phyloP scores from a whole-genome alignment of 2,113 vertebrate species.

The Panthera tigris region DNA sequence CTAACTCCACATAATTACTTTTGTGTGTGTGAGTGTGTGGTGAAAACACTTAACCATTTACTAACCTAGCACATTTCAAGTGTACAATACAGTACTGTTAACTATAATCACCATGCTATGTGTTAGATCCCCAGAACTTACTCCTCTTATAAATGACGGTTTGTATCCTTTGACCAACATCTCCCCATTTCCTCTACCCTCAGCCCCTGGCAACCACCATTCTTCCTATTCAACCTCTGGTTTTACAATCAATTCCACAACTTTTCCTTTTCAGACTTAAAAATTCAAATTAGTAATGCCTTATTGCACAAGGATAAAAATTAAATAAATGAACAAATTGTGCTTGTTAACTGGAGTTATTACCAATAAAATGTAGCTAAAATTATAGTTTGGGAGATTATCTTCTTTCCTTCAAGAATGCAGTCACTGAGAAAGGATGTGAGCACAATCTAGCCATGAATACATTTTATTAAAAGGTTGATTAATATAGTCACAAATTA shows the following conservation, averaged over 20 bases:
- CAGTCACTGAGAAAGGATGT: neutral
- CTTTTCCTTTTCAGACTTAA: neutral
- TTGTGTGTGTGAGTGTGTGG: neutral
- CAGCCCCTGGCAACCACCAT: neutral
- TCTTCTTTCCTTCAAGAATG: conserved; percentile 22
- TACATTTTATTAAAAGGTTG: neutral
- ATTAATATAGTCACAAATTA: neutral
- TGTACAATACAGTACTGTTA: neutral
- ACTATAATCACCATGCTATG: neutral
- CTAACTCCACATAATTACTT: neutral
- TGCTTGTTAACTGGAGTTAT: neutral
- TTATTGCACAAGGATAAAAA: neutral
- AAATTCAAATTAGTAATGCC: neutral
- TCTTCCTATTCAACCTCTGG: neutral
- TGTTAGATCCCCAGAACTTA: neutral
- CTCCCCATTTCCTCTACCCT: neutral
- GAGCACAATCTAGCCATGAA: neutral
- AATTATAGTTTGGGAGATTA: neutral
- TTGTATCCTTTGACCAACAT: neutral
- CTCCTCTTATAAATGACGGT: neutral
- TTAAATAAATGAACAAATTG: neutral
- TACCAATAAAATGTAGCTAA: neutral
- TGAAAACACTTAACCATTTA: neutral
- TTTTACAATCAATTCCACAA: neutral
- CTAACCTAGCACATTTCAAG: neutral